phyloP scores from a whole-genome alignment of 2,888 invertebrate species.

The Oxytorus armatus region DNA sequence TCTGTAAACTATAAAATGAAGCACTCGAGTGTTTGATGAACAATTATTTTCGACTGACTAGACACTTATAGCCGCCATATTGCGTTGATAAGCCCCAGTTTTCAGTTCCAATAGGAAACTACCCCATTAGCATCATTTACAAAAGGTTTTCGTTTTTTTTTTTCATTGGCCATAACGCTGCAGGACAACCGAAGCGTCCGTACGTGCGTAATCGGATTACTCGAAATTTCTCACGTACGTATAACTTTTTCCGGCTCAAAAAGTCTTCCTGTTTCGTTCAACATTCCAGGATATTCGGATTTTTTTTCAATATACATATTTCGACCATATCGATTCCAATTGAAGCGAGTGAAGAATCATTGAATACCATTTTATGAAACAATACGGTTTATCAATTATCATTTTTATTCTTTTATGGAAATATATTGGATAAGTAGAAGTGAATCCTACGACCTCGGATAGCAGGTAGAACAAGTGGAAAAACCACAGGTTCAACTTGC shows the following conservation, averaged over 20 bases:
- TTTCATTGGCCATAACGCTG: neutral
- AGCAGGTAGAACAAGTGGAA: neutral
- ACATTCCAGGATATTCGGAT: neutral
- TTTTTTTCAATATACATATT: no score
- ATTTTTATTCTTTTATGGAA: no score
- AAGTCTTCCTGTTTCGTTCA: neutral
- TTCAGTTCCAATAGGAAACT: neutral
- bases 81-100: neutral
- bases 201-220: neutral
- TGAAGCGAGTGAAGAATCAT: neutral
- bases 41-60: no score
- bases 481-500: neutral
- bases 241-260: neutral
- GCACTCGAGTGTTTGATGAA: no score
- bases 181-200: neutral
- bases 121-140: neutral
- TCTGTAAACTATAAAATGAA: no score
- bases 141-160: neutral
- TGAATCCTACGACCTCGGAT: conserved; percentile 19
- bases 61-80: no score
- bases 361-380: no score
- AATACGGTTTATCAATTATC: no score
- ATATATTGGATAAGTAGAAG: no score
- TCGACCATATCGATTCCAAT: no score
- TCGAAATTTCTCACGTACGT: conserved; percentile 7